These are phyloP conservation scores for Nudaria mundana DNA, from an alignment of 2,888 invertebrate species.

Conservation along the genomic window DNA sequence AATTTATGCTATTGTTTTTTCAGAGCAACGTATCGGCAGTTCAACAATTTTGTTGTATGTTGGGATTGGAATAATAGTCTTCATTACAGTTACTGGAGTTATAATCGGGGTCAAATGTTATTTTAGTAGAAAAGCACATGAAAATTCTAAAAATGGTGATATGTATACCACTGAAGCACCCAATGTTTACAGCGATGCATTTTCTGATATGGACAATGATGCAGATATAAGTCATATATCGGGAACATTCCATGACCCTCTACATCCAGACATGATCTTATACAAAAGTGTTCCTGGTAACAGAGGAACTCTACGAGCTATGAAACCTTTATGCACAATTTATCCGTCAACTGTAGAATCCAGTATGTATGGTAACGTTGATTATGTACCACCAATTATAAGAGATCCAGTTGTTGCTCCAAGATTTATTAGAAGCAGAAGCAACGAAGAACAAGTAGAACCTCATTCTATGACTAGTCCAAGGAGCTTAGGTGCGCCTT, in stretches of 20 bases:
- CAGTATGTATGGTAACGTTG: constrained; percentile 70
- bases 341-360: constrained; percentile 61
- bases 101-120: constrained; percentile 52
- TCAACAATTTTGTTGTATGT: constrained; percentile 44
- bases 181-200: constrained; percentile 67
- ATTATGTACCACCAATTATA: constrained; percentile 55
- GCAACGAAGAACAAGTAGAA: constrained; percentile 49
- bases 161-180: constrained; percentile 73
- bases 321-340: constrained; percentile 71
- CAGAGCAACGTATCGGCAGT: constrained; percentile 37
- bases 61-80: constrained; percentile 42
- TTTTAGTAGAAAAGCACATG: constrained; percentile 40
- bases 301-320: constrained; percentile 64
- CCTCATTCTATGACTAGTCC: constrained; percentile 63
- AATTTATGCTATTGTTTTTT: too few species aligned
- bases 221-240: constrained; percentile 71
- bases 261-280: constrained; percentile 73
- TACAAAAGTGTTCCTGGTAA: constrained; percentile 63
- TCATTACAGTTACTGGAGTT: constrained; percentile 41
- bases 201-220: constrained; percentile 71
- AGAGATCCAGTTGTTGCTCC: constrained; percentile 41
- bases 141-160: constrained; percentile 63
- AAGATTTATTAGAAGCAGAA: constrained; percentile 50
- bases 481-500: constrained; percentile 65
- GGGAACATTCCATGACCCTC: constrained; percentile 70